These are phyloP conservation scores for Hydractinia echinata DNA, from an alignment of 30 jellyfish, hydroid and myxozoan species.

Conservation along the genomic window DNA sequence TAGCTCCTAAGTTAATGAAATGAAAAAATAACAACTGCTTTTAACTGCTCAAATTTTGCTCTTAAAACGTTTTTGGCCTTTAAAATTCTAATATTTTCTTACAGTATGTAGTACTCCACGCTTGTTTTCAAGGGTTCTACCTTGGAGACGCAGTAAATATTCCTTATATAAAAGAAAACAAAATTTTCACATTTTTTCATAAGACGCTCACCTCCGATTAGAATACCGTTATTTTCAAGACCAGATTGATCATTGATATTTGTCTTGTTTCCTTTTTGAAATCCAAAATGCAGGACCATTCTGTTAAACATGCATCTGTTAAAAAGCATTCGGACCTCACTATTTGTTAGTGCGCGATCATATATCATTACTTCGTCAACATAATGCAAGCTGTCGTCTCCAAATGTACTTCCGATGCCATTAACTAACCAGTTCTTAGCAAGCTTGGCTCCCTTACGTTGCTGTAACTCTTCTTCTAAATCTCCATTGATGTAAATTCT, in stretches of 20 bases:
- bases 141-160: neutral
- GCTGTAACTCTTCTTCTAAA: conserved; percentile 56
- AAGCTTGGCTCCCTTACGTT: conserved; percentile 62
- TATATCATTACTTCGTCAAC: conserved; percentile 78
- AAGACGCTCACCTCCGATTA: conserved; percentile 65
- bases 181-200: neutral
- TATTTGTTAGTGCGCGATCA: conserved; percentile 67
- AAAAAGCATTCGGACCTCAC: conserved; percentile 60
- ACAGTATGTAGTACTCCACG: neutral
- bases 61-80: too few relatives aligned
- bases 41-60: too few relatives aligned
- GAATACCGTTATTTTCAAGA: conserved; percentile 80
- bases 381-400: conserved; percentile 91
- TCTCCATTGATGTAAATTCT: conserved; percentile 82
- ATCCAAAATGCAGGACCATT: conserved; percentile 94
- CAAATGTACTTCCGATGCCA: conserved; percentile 80
- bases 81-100: too few relatives aligned
- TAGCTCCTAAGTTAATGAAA: conserved; percentile 58
- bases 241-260: conserved; percentile 86
- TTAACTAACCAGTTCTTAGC: conserved; percentile 86
- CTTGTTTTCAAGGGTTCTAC: neutral
- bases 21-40: too few relatives aligned
- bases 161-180: too few relatives aligned
- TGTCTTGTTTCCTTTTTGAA: conserved; percentile 85
- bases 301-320: conserved; percentile 77